phyloP scores from a whole-genome alignment of 2,797 vertebrate genomes.

The Phrynocephalus guinanensis region DNA sequence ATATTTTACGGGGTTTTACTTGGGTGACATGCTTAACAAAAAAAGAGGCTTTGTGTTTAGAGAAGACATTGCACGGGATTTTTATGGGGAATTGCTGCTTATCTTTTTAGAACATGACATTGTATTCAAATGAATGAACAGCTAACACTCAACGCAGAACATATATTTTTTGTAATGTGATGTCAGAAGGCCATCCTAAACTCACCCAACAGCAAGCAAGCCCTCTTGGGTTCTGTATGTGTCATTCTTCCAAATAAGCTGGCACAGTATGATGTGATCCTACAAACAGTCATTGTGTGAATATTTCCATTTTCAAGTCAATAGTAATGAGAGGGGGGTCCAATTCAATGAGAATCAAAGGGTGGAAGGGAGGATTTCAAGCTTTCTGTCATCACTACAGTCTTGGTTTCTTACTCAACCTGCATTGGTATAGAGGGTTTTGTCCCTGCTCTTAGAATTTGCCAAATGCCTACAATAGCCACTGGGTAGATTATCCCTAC shows the following conservation, averaged over 20 bases:
- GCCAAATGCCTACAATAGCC: too few relatives aligned
- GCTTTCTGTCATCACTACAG: too few relatives aligned
- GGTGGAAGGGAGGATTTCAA: neutral
- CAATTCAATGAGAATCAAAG: too few relatives aligned
- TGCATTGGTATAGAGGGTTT: neutral
- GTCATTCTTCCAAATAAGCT: neutral
- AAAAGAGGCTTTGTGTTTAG: neutral
- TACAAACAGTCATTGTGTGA: neutral
- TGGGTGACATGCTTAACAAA: neutral
- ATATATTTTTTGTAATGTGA: neutral
- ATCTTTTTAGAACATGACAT: neutral
- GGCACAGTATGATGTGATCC: neutral
- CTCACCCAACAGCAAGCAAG: neutral
- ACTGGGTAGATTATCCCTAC: neutral
- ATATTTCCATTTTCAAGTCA: too few relatives aligned
- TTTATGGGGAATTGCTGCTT: neutral
- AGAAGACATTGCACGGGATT: neutral
- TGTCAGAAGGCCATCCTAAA: too few relatives aligned
- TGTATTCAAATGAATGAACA: constrained; percentile 1
- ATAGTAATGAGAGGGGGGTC: too few relatives aligned
- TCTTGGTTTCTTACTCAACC: too few relatives aligned
- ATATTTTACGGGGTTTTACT: neutral
- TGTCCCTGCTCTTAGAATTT: too few relatives aligned
- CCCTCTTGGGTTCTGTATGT: neutral
- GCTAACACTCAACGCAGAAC: neutral